phyloP scores from a whole-genome alignment of 2,888 invertebrate genomes.

The Tryphoninae sp. region DNA sequence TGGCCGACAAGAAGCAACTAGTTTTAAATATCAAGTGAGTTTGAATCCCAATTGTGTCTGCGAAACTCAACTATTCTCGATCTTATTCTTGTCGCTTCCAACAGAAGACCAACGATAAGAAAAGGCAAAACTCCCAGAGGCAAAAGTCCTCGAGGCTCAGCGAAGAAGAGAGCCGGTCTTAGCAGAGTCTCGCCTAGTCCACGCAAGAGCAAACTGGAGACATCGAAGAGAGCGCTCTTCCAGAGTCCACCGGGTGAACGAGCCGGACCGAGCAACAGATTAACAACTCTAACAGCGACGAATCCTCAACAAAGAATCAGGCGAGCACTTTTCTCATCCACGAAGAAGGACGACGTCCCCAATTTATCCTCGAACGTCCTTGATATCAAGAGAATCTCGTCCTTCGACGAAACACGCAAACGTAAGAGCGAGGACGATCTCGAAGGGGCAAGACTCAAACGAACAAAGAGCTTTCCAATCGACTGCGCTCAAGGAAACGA shows the following conservation, averaged over 20 bases:
- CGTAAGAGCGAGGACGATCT: constrained; percentile 77
- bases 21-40: constrained; percentile 86
- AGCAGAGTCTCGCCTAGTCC: constrained; percentile 81
- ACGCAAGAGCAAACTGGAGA: constrained; percentile 80
- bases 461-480: constrained; percentile 83
- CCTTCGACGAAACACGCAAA: constrained; percentile 73
- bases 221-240: constrained; percentile 88
- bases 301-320: constrained; percentile 85
- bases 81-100: constrained; percentile 32
- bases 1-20: constrained; percentile 82
- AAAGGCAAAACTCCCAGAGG: constrained; percentile 79
- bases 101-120: constrained; percentile 80
- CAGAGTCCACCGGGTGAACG: constrained; percentile 85
- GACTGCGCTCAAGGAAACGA: constrained; percentile 78
- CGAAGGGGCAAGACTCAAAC: constrained; percentile 75
- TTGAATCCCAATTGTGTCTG: neutral
- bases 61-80: no score
- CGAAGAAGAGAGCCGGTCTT: constrained; percentile 83
- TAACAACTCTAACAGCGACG: constrained; percentile 41
- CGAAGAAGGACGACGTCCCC: constrained; percentile 69
- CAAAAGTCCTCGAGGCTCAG: constrained; percentile 84
- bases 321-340: constrained; percentile 86
- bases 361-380: constrained; percentile 4
- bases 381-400: constrained; percentile 52
- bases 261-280: constrained; percentile 78